Evolutionary conservation across 2,888 invertebrate genomes (phyloP).

Genomic region (Eutolmus rufibarbis): DNA sequence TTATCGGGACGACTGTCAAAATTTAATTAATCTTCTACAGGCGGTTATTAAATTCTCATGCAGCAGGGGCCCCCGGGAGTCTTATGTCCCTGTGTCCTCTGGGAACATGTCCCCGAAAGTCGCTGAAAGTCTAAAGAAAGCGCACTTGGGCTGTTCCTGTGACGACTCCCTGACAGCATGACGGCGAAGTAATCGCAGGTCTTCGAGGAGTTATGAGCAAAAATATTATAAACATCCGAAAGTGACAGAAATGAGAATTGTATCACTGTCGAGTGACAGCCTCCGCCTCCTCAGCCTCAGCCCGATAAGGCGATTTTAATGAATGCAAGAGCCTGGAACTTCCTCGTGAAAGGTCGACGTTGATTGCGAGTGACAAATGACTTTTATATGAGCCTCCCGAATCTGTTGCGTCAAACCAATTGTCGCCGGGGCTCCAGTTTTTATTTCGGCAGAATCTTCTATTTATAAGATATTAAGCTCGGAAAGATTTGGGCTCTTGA

Average conservation of each 20-base stretch:
- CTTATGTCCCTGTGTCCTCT: background rate
- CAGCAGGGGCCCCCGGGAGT: background rate
- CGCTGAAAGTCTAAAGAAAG: background rate
- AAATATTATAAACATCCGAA: background rate
- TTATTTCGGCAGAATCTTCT: background rate
- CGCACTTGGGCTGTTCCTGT: background rate
- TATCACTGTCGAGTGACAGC: background rate
- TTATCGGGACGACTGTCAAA: slow-evolving; percentile 43
- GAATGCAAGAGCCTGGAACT: background rate
- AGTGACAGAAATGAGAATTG: background rate
- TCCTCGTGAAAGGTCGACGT: background rate
- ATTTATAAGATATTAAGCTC: background rate
- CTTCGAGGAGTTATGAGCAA: background rate
- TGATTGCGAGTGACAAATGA: background rate
- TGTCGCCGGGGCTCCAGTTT: background rate
- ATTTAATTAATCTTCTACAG: slow-evolving; percentile 42
- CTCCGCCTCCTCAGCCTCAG: background rate
- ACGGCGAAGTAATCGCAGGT: background rate
- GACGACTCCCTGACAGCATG: background rate
- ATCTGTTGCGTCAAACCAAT: background rate
- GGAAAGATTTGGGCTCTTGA: background rate
- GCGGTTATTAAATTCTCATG: slow-evolving; percentile 16
- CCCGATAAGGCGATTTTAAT: background rate
- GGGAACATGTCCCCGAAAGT: background rate
- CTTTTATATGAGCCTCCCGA: background rate